phyloP scores from a whole-genome alignment of 2,888 invertebrate genomes.

The Apodemia zela region DNA sequence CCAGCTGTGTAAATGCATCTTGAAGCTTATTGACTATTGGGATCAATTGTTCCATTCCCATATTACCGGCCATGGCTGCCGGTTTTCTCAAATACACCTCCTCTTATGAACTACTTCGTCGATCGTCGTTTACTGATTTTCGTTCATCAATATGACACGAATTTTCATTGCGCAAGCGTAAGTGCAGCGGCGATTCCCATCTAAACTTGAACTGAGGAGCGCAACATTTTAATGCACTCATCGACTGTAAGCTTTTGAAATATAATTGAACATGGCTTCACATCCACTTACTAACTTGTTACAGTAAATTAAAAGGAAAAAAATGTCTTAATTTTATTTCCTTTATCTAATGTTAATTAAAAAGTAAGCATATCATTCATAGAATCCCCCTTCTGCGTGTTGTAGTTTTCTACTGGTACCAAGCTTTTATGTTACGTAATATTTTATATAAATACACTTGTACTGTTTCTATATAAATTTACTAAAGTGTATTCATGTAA shows the following conservation, averaged over 20 bases:
- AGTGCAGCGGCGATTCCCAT: constrained; percentile 22
- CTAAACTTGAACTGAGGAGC: constrained; percentile 33
- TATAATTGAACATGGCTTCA: neutral
- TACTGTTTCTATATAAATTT: too few species aligned
- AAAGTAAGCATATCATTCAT: too few species aligned
- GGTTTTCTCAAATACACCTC: constrained; percentile 61
- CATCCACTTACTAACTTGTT: neutral
- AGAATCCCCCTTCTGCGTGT: too few species aligned
- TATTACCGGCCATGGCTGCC: constrained; percentile 84
- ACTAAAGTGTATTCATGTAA: too few species aligned
- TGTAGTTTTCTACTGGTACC: too few species aligned
- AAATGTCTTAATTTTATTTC: too few species aligned
- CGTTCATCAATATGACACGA: constrained; percentile 69
- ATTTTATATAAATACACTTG: too few species aligned
- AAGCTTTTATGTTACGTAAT: too few species aligned
- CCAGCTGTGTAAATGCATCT: constrained; percentile 99
- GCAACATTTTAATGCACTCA: constrained; percentile 28
- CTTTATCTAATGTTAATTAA: too few species aligned
- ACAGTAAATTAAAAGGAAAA: neutral
- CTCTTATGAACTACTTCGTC: constrained; percentile 71
- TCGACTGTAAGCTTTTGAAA: neutral
- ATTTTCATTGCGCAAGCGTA: constrained; percentile 62
- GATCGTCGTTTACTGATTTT: constrained; percentile 72
- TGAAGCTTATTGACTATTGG: constrained; percentile 99
- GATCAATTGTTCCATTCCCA: constrained; percentile 98